A percentile compares a stretch with the other conserved stretches of the same genome.
Evolutionary conservation across 2,797 vertebrate species (phyloP).

Genomic region (Graptemys geographica): DNA sequence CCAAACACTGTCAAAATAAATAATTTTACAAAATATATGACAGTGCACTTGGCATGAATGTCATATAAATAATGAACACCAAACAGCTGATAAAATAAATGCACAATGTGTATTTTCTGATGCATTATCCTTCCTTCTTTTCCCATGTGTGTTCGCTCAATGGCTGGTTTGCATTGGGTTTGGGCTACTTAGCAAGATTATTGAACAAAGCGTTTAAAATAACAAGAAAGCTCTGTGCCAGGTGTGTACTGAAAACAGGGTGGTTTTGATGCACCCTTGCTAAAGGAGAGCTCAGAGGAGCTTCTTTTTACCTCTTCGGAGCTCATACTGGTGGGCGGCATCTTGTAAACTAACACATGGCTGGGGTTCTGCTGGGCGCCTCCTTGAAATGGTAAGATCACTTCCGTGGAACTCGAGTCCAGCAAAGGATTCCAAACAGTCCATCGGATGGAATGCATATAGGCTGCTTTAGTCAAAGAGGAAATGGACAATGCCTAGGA

Average conservation of each 20-base stretch:
- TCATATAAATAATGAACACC: accelerated
- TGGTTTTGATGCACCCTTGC: accelerated
- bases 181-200: too few species aligned
- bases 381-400: conserved; percentile 86
- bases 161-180: not conserved
- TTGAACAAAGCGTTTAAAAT: accelerated
- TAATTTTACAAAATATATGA: accelerated
- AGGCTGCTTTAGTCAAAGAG: conserved; percentile 74
- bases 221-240: not conserved
- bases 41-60: accelerated
- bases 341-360: conserved; percentile 87
- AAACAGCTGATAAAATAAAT: accelerated
- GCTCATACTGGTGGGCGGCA: conserved; percentile 67
- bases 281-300: too few species aligned
- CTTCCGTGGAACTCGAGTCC: conserved; percentile 60
- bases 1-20: accelerated
- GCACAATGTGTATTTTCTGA: not conserved
- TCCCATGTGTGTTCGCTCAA: not conserved
- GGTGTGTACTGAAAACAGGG: not conserved
- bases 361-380: conserved; percentile 84
- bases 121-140: not conserved
- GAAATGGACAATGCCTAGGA: conserved; percentile 79
- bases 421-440: conserved; percentile 86
- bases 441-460: conserved; percentile 92
- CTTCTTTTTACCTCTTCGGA: conserved; percentile 77